A percentile compares a stretch with the other conserved stretches of the same genome.
These are phyloP conservation scores for Eurytoma adleriae DNA, from an alignment of 2,888 invertebrate species.

Conservation along the genomic window DNA sequence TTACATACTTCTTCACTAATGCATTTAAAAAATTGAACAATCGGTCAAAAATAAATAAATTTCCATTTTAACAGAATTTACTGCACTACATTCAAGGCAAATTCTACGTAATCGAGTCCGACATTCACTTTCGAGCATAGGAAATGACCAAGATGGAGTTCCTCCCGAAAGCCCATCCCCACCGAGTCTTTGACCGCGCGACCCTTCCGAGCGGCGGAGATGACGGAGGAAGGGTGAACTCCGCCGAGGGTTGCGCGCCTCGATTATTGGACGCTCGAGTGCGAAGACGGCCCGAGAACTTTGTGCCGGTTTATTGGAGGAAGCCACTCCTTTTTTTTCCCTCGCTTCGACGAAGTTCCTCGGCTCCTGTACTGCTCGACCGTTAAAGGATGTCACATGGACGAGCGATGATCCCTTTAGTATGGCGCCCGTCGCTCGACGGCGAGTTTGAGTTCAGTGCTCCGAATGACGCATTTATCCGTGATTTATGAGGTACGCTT, in stretches of 20 bases:
- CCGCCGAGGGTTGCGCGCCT: constrained; percentile 38
- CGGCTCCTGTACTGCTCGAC: constrained; percentile 28
- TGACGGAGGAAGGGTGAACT: constrained; percentile 33
- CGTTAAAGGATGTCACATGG: constrained; percentile 55
- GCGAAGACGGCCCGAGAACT: constrained; percentile 23
- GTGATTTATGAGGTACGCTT: background rate
- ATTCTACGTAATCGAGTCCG: too few relatives aligned
- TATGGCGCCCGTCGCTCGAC: constrained; percentile 24
- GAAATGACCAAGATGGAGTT: constrained; percentile 50
- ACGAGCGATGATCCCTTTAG: constrained; percentile 36
- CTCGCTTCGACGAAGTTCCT: background rate
- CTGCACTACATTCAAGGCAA: too few relatives aligned
- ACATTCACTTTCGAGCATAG: background rate
- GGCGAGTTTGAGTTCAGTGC: background rate
- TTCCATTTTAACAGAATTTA: too few relatives aligned
- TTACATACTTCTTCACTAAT: too few relatives aligned
- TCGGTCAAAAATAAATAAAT: too few relatives aligned
- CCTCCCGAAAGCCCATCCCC: background rate
- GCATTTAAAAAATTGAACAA: too few relatives aligned
- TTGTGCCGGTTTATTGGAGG: constrained; percentile 31
- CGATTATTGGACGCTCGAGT: constrained; percentile 47
- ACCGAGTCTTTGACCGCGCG: background rate
- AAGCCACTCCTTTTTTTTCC: constrained; percentile 54
- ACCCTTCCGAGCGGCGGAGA: constrained; percentile 6
- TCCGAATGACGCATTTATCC: background rate